Base-by-base conservation (phyloP, 2,113 vertebrate genomes). In the Climacteris rufus region DNA sequence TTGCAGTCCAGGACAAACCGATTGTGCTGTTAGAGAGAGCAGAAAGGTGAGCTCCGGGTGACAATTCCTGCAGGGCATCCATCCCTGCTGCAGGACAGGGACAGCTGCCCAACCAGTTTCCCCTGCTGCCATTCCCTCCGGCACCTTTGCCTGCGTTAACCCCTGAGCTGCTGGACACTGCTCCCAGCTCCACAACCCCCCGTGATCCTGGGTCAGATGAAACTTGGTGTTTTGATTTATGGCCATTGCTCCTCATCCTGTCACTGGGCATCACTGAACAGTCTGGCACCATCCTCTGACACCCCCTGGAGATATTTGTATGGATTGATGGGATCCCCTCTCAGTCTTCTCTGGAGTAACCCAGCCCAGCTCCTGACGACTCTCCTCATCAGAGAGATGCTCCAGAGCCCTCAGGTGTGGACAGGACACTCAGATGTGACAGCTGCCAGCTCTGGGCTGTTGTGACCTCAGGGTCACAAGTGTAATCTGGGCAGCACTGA, bases 1-100 rank as follows among this genome's bases (percentile, higher is more conserved):
- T 99, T 99, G 96, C 98, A 99, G 94, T 99, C 98, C 93, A 96
- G 71, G 85, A 99, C 98, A 82, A 98, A 99, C 17, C 98, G 97
- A 70, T 98, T 98, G 95, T 99, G 98, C 98, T 98, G 96, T 11
- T 15, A 44, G 47, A 89, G 59, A 82, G 87, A 96, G 75, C 65
- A 64, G 59, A n/a, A 23, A 28, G 59, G 37, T 50, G 17, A 97
- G 83, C 72, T 8, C 49, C 10, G 21, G 31, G 14, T 14, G 33
- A 35, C 6, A n/a, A 17, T 2, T 52, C 61, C 44, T 47, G 20
- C 12, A 1, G 35, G 16, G 35, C 7, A 31, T 13, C 89, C 75
- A 25, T 7, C 88, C 81, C 66, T 60, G 84, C 47, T 16, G 75
- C 42, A 31, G 94, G 28, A 81, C 80, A 83, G 63, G 82, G 77